Evolutionary conservation across 2,113 vertebrate genomes (phyloP).

Genomic region (Axis porcinus): DNA sequence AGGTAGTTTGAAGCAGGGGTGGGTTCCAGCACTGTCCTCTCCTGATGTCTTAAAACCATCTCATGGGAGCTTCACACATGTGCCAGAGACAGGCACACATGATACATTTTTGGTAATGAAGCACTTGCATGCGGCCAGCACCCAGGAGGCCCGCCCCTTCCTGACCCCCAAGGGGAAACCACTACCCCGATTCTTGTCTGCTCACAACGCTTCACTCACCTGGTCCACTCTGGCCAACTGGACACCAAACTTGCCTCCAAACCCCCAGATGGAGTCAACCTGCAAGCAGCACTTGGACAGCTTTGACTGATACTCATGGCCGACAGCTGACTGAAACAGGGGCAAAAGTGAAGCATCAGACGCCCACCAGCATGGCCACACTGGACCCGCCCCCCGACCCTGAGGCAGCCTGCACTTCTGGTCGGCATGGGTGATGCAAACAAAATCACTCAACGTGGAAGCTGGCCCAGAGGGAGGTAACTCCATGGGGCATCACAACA

Average conservation of each 20-base stretch:
- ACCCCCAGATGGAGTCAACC: slow-evolving; percentile 92
- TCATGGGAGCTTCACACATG: rapidly evolving
- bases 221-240: slow-evolving; percentile 94
- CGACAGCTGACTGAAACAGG: slow-evolving; percentile 91
- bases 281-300: slow-evolving; percentile 96
- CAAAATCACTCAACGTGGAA: rapidly evolving
- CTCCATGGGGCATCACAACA: rapidly evolving
- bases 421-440: neutral
- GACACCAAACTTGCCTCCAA: slow-evolving; percentile 95
- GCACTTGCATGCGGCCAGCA: rapidly evolving
- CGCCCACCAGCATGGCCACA: neutral
- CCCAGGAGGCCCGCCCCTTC: neutral
- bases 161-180: neutral
- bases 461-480: rapidly evolving
- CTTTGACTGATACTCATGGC: slow-evolving; percentile 93
- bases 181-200: rapidly evolving
- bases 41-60: neutral
- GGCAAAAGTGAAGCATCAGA: neutral
- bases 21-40: too few species aligned
- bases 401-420: neutral
- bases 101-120: rapidly evolving
- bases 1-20: neutral
- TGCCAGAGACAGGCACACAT: neutral
- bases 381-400: neutral
- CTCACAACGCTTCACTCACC: slow-evolving; percentile 75